Conservation (phyloP, 2,113 vertebrate genomes). For the Stigmatopora nigra region DNA sequence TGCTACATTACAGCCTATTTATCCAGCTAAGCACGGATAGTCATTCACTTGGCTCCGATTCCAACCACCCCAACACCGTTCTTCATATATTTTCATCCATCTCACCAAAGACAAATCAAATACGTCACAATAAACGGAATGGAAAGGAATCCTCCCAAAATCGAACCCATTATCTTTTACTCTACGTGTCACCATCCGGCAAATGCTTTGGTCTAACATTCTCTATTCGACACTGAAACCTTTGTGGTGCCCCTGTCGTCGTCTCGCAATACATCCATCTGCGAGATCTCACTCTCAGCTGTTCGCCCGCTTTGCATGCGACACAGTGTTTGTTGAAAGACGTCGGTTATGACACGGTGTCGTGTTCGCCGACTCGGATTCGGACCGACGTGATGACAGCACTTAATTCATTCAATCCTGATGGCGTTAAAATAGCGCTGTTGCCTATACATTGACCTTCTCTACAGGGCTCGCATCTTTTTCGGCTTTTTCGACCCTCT, state of each 20-base stretch:
- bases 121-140: no score
- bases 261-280: constrained; percentile 6
- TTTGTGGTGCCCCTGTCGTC: constrained; percentile 5
- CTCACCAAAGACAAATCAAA: no score
- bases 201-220: not conserved
- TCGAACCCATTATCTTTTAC: no score
- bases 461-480: not conserved
- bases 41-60: constrained; percentile 27
- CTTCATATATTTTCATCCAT: constrained; percentile 16
- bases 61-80: not conserved
- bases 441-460: not conserved
- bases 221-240: not conserved
- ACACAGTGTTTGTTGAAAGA: constrained; percentile 12
- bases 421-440: constrained; percentile 20
- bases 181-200: not conserved
- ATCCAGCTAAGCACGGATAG: constrained; percentile 27
- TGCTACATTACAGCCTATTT: constrained; percentile 28
- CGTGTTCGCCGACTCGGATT: constrained; percentile 16
- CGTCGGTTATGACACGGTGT: constrained; percentile 18
- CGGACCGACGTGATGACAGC: constrained; percentile 32
- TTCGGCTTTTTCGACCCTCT: not conserved
- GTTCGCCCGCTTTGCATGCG: constrained; percentile 17
- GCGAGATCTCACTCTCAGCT: constrained; percentile 6
- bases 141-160: no score
- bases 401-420: constrained; percentile 25